Evolutionary conservation across 1,140 invertebrate species (phyloP).

Genomic region (Drosophila rhopaloa): DNA sequence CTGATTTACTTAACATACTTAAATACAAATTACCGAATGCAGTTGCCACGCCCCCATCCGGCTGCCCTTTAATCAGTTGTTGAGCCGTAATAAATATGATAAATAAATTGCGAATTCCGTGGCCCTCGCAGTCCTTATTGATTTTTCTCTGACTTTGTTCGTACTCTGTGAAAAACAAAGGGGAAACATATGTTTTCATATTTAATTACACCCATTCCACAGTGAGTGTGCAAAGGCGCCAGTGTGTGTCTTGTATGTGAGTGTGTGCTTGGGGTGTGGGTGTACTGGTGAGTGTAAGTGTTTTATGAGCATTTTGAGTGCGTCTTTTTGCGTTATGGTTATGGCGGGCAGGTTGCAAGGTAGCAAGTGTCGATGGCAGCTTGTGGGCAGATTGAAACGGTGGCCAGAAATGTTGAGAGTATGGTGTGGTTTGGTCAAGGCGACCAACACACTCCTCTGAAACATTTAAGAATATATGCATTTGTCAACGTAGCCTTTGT

Average conservation of each 20-base stretch:
- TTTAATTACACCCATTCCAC: constrained; percentile 72
- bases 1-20: constrained; percentile 72
- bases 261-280: constrained; percentile 8
- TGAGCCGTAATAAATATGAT: constrained; percentile 44
- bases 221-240: constrained; percentile 38
- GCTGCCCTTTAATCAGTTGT: neutral
- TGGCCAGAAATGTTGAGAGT: neutral
- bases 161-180: constrained; percentile 58
- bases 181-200: constrained; percentile 78
- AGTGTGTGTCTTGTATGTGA: constrained; percentile 17
- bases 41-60: constrained; percentile 9
- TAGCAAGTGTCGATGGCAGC: constrained; percentile 35
- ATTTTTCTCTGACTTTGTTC: constrained; percentile 55
- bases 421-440: neutral
- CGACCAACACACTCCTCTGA: neutral
- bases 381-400: constrained; percentile 26
- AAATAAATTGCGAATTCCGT: constrained; percentile 52
- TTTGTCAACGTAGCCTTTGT: too few relatives aligned
- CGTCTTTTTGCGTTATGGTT: constrained; percentile 48
- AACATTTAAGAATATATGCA: neutral
- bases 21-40: constrained; percentile 68
- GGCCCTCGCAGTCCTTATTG: constrained; percentile 57
- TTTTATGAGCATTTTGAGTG: constrained; percentile 56
- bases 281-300: constrained; percentile 53
- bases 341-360: constrained; percentile 28